Evolutionary conservation across 2,797 vertebrate genomes (phyloP), one percentile per base, ranked within the genome.

Genomic region (Helicolenus hilgendorfi): DNA sequence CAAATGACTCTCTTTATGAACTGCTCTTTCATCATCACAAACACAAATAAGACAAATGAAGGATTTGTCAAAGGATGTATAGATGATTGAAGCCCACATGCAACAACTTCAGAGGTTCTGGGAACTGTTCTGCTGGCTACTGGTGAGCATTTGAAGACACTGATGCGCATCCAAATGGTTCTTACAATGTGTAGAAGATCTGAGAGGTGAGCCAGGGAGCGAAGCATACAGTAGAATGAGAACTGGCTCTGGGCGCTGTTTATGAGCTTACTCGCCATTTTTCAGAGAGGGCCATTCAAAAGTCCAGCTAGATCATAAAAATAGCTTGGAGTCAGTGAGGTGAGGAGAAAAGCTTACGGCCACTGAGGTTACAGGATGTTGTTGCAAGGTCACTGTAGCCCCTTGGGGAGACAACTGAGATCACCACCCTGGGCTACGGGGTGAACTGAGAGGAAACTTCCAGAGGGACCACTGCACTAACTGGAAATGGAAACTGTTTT

Each of bases 231-330:
- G 38, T 41, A 49, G 38, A 79, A 87, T 22, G 81, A 90, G 77
- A 87, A 92, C 45, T 70, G 67, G 86, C 53, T 77, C 67, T 70
- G 67, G 81, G 77, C 13, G 13, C 86, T 92, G 79, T 94, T 94
- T 91, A 90, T 81, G 77, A 82, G 88, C 76, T 92, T 89, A 85
- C 92, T 90, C 36, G 4, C 31, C 49, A 64, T 94, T 86, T 92
- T 91, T 91, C 84, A 85, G 80, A 75, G 65, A 86, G 22, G 35
- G 24, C 84, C 81, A 77, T 87, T 90, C 31, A 90, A 67, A 92
- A 85, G 75, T 94, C 81, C 49, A 62, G 89, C 86, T 89, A 94
- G 83, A 96, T 96, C 91, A 98, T 97, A 97, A 97, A 97, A 97
- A 97, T 96, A 97, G 88, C 92, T 94, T 13, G 72, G 56, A 92